These are phyloP conservation scores for Oriolus oriolus DNA, from an alignment of 2,113 vertebrate species.

Conservation along the genomic window DNA sequence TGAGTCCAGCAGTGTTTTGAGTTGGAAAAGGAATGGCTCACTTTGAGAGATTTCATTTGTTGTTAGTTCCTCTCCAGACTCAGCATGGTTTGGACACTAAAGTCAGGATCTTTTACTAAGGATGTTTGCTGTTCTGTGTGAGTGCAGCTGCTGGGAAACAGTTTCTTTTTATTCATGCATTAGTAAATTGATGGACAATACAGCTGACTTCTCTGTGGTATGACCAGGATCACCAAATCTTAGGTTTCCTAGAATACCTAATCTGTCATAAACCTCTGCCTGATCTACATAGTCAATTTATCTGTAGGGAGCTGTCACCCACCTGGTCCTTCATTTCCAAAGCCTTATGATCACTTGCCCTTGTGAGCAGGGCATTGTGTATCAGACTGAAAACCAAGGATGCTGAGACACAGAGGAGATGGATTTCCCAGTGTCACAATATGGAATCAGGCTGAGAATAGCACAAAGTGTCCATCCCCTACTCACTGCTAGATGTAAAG, in stretches of 20 bases:
- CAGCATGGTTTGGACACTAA: not conserved
- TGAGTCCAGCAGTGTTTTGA: not conserved
- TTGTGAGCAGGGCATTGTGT: not conserved
- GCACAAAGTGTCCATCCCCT: not conserved
- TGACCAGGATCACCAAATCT: not conserved
- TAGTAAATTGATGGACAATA: not conserved
- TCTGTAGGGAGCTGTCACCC: not conserved
- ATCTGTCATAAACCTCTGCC: not conserved
- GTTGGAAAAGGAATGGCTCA: not conserved
- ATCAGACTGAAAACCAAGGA: not conserved
- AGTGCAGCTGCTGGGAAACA: not conserved
- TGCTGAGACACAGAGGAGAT: not conserved
- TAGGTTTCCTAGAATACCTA: not conserved
- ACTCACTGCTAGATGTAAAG: not conserved
- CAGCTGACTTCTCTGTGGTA: not conserved
- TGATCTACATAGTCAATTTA: not conserved
- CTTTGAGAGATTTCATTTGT: not conserved
- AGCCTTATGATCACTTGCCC: rapidly evolving
- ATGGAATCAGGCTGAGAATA: not conserved
- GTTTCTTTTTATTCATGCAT: not conserved
- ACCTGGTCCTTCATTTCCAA: not conserved
- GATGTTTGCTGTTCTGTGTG: not conserved
- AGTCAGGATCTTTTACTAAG: not conserved
- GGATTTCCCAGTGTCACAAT: not conserved
- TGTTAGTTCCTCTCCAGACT: not conserved